These are phyloP conservation scores for Physeter macrocephalus DNA, from an alignment of 2,113 vertebrate genomes.

Conservation along the genomic window DNA sequence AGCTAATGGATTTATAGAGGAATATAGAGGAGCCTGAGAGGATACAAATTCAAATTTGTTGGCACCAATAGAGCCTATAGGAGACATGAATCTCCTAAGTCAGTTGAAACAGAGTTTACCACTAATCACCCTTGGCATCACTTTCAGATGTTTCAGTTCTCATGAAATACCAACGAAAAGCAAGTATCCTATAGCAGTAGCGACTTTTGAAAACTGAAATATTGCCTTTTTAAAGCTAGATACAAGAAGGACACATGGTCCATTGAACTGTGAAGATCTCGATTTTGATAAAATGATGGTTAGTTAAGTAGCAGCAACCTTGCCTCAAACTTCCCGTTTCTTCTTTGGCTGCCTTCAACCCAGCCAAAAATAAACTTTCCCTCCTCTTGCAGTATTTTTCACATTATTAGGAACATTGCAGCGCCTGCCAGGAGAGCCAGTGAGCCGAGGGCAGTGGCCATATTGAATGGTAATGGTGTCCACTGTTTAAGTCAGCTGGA, in stretches of 20 bases:
- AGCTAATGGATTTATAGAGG: not conserved
- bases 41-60: not conserved
- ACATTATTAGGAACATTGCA: not conserved
- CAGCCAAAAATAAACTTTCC: not conserved
- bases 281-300: not conserved
- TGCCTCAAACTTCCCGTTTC: not conserved
- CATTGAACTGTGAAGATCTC: not conserved
- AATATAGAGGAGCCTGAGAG: not conserved
- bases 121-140: not conserved
- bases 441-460: not conserved
- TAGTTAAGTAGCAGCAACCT: not conserved
- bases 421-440: not conserved
- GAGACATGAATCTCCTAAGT: not conserved
- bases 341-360: not conserved
- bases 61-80: not conserved
- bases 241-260: not conserved
- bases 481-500: not conserved
- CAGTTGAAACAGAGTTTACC: not conserved
- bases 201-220: not conserved
- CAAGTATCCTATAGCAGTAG: not conserved
- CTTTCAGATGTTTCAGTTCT: not conserved
- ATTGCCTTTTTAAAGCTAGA: not conserved
- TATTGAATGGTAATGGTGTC: not conserved
- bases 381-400: not conserved
- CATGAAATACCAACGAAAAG: not conserved